Percentiles rank a stretch among this genome's conserved stretches.
Evolutionary conservation across 2,888 invertebrate species (phyloP).

Genomic region (Bedellia somnulentella): DNA sequence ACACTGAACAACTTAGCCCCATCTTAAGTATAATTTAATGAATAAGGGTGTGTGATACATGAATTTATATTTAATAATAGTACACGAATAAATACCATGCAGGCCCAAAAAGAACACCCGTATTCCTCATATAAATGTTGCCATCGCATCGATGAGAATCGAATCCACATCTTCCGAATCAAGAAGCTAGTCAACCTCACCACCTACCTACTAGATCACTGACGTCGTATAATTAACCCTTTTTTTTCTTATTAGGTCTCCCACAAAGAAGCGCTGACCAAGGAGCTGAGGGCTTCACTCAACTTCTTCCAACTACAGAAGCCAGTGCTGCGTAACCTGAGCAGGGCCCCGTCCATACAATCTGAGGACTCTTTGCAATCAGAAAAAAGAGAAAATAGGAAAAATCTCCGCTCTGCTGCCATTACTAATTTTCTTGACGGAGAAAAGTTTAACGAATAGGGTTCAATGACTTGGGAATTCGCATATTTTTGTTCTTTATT

Average conservation of each 20-base stretch:
- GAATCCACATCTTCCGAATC: no score
- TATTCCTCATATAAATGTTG: no score
- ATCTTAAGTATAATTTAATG: no score
- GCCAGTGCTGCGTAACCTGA: conserved; percentile 43
- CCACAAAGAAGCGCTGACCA: conserved; percentile 53
- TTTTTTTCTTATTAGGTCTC: conserved; percentile 39
- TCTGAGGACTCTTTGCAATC: conserved; percentile 9
- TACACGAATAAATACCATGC: no score
- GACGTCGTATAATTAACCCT: background rate
- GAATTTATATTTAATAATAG: no score
- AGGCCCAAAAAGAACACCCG: no score
- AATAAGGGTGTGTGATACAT: no score
- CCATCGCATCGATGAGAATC: no score
- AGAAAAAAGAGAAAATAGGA: background rate
- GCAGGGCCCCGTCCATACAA: conserved; percentile 35
- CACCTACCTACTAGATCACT: background rate
- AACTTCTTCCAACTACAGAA: conserved; percentile 45
- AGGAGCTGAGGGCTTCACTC: conserved; percentile 46
- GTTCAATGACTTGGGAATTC: background rate
- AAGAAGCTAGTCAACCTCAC: no score
- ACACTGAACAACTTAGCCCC: no score
- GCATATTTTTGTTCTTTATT: background rate
- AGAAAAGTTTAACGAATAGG: background rate
- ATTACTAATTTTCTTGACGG: background rate
- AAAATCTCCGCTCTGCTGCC: background rate